A percentile compares a stretch with the other conserved stretches of the same genome.
Evolutionary conservation across 92 coral and sea anemone species (phyloP).

Genomic region (Meandrina meandrites): DNA sequence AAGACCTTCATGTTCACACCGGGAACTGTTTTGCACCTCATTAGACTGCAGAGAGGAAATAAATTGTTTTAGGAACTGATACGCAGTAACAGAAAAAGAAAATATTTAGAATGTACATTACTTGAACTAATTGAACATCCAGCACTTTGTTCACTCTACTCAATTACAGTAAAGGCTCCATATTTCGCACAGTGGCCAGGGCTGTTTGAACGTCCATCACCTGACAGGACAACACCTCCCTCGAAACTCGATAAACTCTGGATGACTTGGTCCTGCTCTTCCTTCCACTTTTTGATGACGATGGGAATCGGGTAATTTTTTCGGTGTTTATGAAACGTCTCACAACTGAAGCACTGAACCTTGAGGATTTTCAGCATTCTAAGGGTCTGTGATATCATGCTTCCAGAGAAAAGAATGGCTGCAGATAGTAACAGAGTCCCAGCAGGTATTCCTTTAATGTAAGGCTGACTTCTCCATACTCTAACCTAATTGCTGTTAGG

Average conservation of each 20-base stretch:
- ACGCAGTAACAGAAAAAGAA: too few species aligned
- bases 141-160: conserved; percentile 4
- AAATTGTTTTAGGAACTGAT: not conserved
- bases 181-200: conserved; percentile 12
- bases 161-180: conserved; percentile 4
- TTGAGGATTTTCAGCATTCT: conserved; percentile 15
- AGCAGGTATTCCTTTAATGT: conserved; percentile 26
- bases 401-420: conserved; percentile 22
- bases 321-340: conserved; percentile 16
- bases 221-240: conserved; percentile 17
- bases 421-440: conserved; percentile 38
- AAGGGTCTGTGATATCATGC: conserved; percentile 21
- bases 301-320: conserved; percentile 7
- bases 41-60: not conserved
- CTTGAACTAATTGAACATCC: conserved; percentile 9
- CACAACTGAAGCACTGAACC: conserved; percentile 20
- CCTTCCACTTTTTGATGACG: conserved; percentile 12
- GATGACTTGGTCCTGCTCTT: conserved; percentile 14
- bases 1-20: not conserved
- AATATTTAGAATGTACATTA: not conserved
- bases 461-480: conserved; percentile 37
- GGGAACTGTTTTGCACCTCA: not conserved
- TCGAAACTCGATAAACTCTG: not conserved
- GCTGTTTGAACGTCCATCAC: conserved; percentile 6
- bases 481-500: not conserved